phyloP scores from a whole-genome alignment of 2,113 vertebrate genomes.

The Dromiciops gliroides region DNA sequence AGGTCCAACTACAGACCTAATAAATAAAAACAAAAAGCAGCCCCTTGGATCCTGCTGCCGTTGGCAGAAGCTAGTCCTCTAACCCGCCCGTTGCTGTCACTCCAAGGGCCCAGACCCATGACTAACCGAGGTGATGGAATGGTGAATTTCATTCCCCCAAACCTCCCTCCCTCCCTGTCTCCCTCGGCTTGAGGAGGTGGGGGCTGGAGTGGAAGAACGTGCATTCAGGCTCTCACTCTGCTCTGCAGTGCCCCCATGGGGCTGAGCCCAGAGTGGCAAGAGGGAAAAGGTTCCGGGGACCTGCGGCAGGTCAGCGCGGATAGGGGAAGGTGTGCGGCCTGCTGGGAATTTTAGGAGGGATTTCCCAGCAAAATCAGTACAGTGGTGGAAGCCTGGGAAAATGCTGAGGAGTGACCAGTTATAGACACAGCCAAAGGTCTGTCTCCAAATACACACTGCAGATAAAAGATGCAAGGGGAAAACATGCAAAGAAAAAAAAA shows the following conservation, averaged over 20 bases:
- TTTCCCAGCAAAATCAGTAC: constrained; percentile 16
- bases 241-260: constrained; percentile 67
- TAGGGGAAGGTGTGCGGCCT: neutral
- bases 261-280: constrained; percentile 31
- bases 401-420: neutral
- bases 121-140: constrained; percentile 21
- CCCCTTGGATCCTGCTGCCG: neutral
- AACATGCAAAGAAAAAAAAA: constrained; percentile 24
- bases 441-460: neutral
- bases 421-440: neutral
- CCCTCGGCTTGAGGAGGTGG: constrained; percentile 37
- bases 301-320: neutral
- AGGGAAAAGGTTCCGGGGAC: neutral
- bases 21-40: neutral
- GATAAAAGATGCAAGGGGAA: constrained; percentile 19
- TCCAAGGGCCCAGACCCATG: neutral
- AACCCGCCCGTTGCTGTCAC: neutral
- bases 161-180: constrained; percentile 48
- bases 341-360: constrained; percentile 18
- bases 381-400: neutral
- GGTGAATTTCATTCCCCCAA: constrained; percentile 67
- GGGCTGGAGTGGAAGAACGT: neutral
- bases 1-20: neutral
- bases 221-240: constrained; percentile 62
- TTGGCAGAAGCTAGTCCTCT: too few species aligned